A percentile compares a stretch with the other conserved stretches of the same genome.
Evolutionary conservation across 2,113 vertebrate genomes (phyloP).

Genomic region (Cnemophilus loriae): DNA sequence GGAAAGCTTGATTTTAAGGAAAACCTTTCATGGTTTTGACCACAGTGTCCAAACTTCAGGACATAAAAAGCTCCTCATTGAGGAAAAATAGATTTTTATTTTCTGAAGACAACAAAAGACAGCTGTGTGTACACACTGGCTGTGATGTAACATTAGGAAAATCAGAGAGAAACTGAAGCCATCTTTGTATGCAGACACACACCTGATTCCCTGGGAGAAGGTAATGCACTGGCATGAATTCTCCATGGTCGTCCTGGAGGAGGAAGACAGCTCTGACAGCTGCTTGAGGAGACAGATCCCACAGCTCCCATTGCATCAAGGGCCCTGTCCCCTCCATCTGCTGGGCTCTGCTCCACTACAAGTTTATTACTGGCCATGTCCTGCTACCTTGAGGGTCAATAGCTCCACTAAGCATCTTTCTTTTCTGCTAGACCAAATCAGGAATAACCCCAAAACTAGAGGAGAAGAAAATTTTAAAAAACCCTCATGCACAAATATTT

Average conservation of each 20-base stretch:
- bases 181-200: background rate
- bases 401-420: background rate
- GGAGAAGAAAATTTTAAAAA: background rate
- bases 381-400: background rate
- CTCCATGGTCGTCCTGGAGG: background rate
- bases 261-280: background rate
- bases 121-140: background rate
- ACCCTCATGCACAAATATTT: background rate
- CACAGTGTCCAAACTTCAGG: background rate
- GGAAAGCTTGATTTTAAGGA: slow-evolving; percentile 11
- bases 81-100: background rate
- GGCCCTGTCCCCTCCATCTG: background rate
- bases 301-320: background rate
- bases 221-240: background rate
- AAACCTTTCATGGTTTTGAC: background rate
- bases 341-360: background rate
- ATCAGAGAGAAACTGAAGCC: background rate
- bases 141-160: background rate
- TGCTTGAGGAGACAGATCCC: background rate
- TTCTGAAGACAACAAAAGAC: background rate
- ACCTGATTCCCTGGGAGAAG: background rate
- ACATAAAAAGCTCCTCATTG: background rate
- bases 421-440: background rate
- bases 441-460: background rate
- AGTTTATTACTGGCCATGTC: background rate